These are phyloP conservation scores for Onthophagus taurus DNA, from an alignment of 1,140 invertebrate species.

Conservation along the genomic window DNA sequence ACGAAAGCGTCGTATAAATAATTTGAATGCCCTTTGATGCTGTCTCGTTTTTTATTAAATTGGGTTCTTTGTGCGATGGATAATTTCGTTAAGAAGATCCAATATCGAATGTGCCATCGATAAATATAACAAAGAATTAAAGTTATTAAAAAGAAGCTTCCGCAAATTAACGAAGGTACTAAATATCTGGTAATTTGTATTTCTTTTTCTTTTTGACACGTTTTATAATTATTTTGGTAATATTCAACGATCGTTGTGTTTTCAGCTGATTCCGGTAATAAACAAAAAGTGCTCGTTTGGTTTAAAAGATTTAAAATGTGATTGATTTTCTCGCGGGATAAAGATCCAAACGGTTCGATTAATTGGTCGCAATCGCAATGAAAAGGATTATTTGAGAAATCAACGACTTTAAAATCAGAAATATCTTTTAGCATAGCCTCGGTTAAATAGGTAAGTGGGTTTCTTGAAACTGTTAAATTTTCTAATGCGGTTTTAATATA, in stretches of 20 bases:
- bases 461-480: too few species aligned
- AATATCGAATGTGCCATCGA: slow-evolving; percentile 42
- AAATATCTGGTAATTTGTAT: slow-evolving; percentile 7
- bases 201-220: neutral
- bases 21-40: slow-evolving; percentile 20
- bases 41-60: slow-evolving; percentile 18
- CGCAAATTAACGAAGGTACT: slow-evolving; percentile 2
- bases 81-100: slow-evolving; percentile 40
- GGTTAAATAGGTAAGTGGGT: slow-evolving; percentile 43
- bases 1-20: slow-evolving; percentile 57
- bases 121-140: slow-evolving; percentile 18
- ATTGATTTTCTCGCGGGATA: slow-evolving; percentile 29
- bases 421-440: slow-evolving; percentile 47
- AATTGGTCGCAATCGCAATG: slow-evolving; percentile 45
- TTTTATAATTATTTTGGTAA: slow-evolving; percentile 6
- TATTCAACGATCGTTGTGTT: slow-evolving; percentile 12
- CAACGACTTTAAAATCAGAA: slow-evolving; percentile 36
- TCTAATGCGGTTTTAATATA: too few species aligned
- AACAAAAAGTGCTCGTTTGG: slow-evolving; percentile 10
- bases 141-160: slow-evolving; percentile 4
- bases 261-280: slow-evolving; percentile 12
- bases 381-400: slow-evolving; percentile 44
- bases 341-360: slow-evolving; percentile 36
- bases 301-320: slow-evolving; percentile 8
- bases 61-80: slow-evolving; percentile 7